Evolutionary conservation across 1,140 invertebrate genomes (phyloP), one percentile per base, ranked within the genome.

Genomic region (Drosophila teissieri): DNA sequence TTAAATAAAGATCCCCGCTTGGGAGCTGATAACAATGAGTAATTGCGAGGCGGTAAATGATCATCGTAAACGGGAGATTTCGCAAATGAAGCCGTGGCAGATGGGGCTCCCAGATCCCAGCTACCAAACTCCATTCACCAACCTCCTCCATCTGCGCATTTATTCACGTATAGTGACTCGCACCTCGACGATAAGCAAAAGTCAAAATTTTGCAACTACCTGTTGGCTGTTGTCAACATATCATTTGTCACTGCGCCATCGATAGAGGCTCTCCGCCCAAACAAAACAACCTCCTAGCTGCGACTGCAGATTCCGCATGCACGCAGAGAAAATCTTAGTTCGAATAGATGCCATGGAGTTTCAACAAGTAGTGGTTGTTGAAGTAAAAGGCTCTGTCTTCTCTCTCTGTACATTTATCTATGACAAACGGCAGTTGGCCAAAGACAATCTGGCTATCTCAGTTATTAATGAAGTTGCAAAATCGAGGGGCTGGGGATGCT

Each of bases 381-480:
- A 10, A 2, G 0, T 10, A 0, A 6, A 22, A 22, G 3, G 1
- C 15, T 5, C 5, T 2, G 2, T 4, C 15, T 64, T 64, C 2
- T 36, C 10, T 12, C 36, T n/a, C 58, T 68, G 40, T 15, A 19
- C 12, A 31, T 14, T 55, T 55, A 52, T 83, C 84, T 83, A 88
- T 82, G 83, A 86, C 70, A 82, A 88, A 88, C 61, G 37, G 65
- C 78, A 54, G 58, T 44, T 80, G 60, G 34, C 54, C 37, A 24
- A 22, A 52, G 34, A 53, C 40, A 67, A 40, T 67, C 40, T 40
- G 36, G 42, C 56, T 67, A 61, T 60, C 58, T 63, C 17, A 36
- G 68, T 89, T 88, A 88, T 88, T 80, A 84, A 88, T 88, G 84
- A 88, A 89, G 84, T 88, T 88, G 84, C 83, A 64, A 70, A 52